These are phyloP conservation scores for Ageneiosus marmoratus DNA, from an alignment of 2,113 vertebrate genomes.

Conservation along the genomic window DNA sequence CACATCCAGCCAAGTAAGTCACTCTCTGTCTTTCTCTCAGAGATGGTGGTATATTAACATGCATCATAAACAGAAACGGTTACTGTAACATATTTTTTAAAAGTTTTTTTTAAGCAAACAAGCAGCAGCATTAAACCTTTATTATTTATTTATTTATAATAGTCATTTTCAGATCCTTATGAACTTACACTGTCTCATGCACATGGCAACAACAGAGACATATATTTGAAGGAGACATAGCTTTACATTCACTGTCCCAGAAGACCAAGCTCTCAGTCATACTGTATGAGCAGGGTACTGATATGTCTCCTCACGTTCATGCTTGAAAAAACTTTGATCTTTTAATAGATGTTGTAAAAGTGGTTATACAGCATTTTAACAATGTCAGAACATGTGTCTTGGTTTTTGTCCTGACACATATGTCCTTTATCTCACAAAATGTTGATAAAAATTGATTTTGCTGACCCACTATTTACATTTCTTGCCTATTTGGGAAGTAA, in stretches of 20 bases:
- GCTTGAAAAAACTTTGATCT: not conserved
- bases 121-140: slow-evolving; percentile 57
- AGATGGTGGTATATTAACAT: slow-evolving; percentile 67
- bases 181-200: slow-evolving; percentile 19
- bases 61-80: slow-evolving; percentile 48
- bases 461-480: slow-evolving; percentile 27
- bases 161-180: slow-evolving; percentile 31
- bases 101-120: slow-evolving; percentile 56
- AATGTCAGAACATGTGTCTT: slow-evolving; percentile 11
- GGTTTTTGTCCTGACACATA: slow-evolving; percentile 9
- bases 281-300: not conserved
- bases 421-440: slow-evolving; percentile 3
- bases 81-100: slow-evolving; percentile 54
- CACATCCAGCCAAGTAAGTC: slow-evolving; percentile 27
- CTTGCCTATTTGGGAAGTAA: not conserved
- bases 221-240: not conserved
- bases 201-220: slow-evolving; percentile 15
- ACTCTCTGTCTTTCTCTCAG: slow-evolving; percentile 42
- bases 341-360: slow-evolving; percentile 6
- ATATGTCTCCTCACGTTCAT: not conserved
- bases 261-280: not conserved
- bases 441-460: not conserved
- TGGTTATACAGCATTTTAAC: slow-evolving; percentile 12
- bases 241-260: slow-evolving; percentile 31
- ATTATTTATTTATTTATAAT: slow-evolving; percentile 30